Evolutionary conservation across 2,113 vertebrate genomes (phyloP), one percentile per base, ranked within the genome.

Genomic region (Pluvianellus socialis): DNA sequence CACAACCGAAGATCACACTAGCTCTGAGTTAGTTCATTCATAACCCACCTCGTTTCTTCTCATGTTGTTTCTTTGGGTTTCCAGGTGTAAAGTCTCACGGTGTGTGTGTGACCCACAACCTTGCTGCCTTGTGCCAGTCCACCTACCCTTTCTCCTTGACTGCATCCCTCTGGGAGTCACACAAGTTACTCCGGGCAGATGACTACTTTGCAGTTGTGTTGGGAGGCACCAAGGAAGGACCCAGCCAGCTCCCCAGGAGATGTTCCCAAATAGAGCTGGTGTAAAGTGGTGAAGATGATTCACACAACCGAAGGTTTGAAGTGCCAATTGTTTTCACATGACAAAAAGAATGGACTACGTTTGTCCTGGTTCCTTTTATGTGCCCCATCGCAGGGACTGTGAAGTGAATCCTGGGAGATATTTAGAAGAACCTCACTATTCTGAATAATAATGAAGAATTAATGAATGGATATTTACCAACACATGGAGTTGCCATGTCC

Each of bases 381-480:
- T 47, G 33, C 44, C 30, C 40, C 38, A 79, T 66, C 26, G 26
- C 35, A 55, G 14, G 33, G 19, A 58, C 32, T 44, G 42, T 18
- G 11, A 19, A 10, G 18, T 80, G 56, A 89, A n/a, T 47, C 50
- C 45, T 71, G 42, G 11, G 47, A 66, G 35, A 88, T 45, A 26
- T 42, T 73, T 58, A 77, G 47, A 67, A 86, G 10, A 24, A 47
- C 30, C 7, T 80, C 33, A 26, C 21, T 76, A 11, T 47, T 70
- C 55, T 45, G 55, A 86, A 67, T 52, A 73, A 77, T 53, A 72
- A 65, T 49, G 70, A 80, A 63, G 56, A 85, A 89, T 53, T 38
- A 89, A 67, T 83, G 47, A 67, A 16, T 81, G 65, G n/a, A 47
- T 94, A 56, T 90, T 80, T 77, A 80, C 32, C 61, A 80, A 58